Conservation (phyloP, 2,113 vertebrate genomes). For the Zosterops pallidus region DNA sequence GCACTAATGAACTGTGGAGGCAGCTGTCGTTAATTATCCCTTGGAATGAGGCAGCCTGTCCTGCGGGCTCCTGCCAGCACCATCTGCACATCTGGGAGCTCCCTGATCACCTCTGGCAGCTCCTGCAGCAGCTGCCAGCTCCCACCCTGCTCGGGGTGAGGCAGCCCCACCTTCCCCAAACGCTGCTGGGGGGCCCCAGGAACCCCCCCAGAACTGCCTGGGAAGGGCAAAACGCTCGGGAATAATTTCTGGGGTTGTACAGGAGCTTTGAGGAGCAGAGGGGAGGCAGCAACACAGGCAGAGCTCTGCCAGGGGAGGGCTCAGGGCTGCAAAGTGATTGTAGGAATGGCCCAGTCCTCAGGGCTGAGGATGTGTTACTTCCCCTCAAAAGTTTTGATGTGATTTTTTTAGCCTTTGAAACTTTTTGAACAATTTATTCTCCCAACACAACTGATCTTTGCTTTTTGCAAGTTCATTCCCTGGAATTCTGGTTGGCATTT, state of each 20-base stretch:
- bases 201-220: rapidly evolving
- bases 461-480: rapidly evolving
- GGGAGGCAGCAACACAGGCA: rapidly evolving
- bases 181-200: not conserved
- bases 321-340: not conserved
- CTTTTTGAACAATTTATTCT: not conserved
- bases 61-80: not conserved
- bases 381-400: not conserved
- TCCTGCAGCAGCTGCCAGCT: not conserved
- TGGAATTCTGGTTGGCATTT: not conserved
- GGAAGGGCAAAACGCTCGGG: rapidly evolving
- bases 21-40: slow-evolving; percentile 9
- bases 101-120: not conserved
- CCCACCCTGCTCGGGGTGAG: rapidly evolving
- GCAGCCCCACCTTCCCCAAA: rapidly evolving
- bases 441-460: not conserved
- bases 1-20: not conserved
- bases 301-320: not conserved
- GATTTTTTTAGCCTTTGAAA: not conserved
- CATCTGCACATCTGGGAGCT: not conserved
- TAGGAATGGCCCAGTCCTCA: rapidly evolving
- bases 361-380: not conserved
- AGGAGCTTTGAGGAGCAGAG: not conserved
- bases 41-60: not conserved
- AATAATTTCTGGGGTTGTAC: rapidly evolving